Evolutionary conservation across 2,888 invertebrate species (phyloP), one percentile per base, ranked within the genome.

Genomic region (Caenorhabditis sp.): DNA sequence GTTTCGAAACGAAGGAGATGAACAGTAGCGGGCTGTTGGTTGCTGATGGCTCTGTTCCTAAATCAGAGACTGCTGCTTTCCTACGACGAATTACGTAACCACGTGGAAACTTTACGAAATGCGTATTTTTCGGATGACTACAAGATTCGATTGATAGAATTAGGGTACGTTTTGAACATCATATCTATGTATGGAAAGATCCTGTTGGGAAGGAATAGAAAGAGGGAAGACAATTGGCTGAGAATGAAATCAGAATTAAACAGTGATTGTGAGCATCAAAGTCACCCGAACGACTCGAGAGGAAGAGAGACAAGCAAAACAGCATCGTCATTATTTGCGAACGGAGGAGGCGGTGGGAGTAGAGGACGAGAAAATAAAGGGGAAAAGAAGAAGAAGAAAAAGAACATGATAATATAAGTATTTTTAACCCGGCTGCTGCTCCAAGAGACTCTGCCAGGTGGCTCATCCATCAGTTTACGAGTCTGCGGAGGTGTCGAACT

Each of bases 271-370:
- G 60, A 70, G 55, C 61, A 71, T 53, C 24, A 37, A 22, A 62
- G 44, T 55, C 20, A n/a, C 1, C 28, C 26, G 40, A 11, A 18
- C 60, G 24, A 32, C 24, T 71, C 62, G n/a, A 15, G 55, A 22
- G n/a, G n/a, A n/a, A n/a, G 20, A 37, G 40, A 47, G 55, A 26
- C 15, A 65, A 65, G 65, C 50, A 74, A 74, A 74, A 74, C 74
- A 74, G 65, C 55, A 44, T 62, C 65, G 65, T 74, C 74, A 67
- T 51, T 78, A 50, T 78, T 69, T 70, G 70, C 69, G 78, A 78
- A 70, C 78, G 65, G 70, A 50, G 56, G 26, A 67, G 37, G 51
- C 56, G 60, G 64, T 50, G 18, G 18, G 47, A 68, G 47, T 53
- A 13, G 24, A 76, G 44, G 32, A n/a, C 26, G 55, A 62, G 32